phyloP scores from a whole-genome alignment of 2,797 vertebrate species.

The Cyclopterus lumpus region DNA sequence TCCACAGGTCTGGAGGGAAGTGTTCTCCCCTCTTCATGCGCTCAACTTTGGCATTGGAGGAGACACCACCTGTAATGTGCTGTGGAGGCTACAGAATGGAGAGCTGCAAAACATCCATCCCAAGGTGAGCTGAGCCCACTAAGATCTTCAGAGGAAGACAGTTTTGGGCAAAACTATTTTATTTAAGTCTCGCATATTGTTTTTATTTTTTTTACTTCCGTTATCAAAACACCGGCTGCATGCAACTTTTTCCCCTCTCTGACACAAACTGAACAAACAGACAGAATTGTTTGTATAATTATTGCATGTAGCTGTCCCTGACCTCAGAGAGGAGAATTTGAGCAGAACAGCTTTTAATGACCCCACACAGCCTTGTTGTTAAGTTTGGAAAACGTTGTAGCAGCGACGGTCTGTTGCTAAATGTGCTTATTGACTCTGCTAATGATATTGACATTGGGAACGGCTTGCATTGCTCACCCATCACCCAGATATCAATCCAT shows the following conservation, averaged over 20 bases:
- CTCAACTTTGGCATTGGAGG: conserved; percentile 96
- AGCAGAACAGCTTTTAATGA: not conserved
- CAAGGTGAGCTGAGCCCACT: conserved; percentile 83
- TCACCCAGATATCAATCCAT: conserved; percentile 1
- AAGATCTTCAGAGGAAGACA: not conserved
- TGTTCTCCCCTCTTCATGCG: conserved; percentile 97
- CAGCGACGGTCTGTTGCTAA: not conserved
- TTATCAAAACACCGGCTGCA: not conserved
- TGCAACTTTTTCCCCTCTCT: not conserved
- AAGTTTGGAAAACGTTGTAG: not conserved
- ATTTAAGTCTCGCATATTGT: not conserved
- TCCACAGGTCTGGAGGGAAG: conserved; percentile 92
- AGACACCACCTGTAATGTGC: conserved; percentile 94
- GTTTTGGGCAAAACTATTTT: not conserved
- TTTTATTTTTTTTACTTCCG: not conserved
- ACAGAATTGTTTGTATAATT: not conserved
- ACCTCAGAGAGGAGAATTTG: not conserved
- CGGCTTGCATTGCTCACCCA: not conserved
- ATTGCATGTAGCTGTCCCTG: not conserved
- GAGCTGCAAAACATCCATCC: conserved; percentile 97
- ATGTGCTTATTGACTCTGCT: not conserved
- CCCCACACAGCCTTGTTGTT: not conserved
- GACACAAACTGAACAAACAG: conserved; percentile 1
- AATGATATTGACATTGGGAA: not conserved
- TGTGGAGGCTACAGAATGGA: conserved; percentile 98